These are phyloP conservation scores for Conistra vaccinii DNA, from an alignment of 2,888 invertebrate genomes.

Conservation along the genomic window DNA sequence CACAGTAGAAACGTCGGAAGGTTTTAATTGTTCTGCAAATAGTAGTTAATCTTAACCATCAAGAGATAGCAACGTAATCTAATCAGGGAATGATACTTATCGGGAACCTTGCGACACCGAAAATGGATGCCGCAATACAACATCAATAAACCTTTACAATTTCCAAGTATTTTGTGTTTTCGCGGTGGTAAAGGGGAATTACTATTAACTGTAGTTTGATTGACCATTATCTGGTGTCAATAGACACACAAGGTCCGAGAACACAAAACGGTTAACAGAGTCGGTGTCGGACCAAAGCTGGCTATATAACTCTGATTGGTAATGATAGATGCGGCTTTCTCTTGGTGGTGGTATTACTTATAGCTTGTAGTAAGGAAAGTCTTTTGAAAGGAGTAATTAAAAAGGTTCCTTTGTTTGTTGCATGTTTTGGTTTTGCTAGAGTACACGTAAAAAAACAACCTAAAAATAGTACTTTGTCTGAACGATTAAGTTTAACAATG, in stretches of 20 bases:
- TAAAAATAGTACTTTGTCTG: neutral
- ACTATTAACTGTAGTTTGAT: slow-evolving; percentile 53
- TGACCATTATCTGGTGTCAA: slow-evolving; percentile 46
- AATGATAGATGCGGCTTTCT: slow-evolving; percentile 34
- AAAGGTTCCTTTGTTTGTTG: neutral
- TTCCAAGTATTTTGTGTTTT: slow-evolving; percentile 67
- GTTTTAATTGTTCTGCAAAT: slow-evolving; percentile 81
- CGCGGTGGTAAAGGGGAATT: slow-evolving; percentile 46
- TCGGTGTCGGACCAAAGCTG: neutral
- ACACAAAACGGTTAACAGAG: slow-evolving; percentile 25
- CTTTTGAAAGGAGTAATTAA: neutral
- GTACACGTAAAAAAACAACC: neutral
- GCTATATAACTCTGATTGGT: slow-evolving; percentile 23
- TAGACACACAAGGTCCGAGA: slow-evolving; percentile 21
- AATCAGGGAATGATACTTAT: slow-evolving; percentile 82
- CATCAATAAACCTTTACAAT: slow-evolving; percentile 80
- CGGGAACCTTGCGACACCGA: slow-evolving; percentile 79
- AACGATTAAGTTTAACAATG: neutral
- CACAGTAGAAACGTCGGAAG: slow-evolving; percentile 79
- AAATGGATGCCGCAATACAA: slow-evolving; percentile 78
- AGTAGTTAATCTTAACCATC: slow-evolving; percentile 88
- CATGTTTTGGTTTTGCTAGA: neutral
- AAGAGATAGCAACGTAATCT: slow-evolving; percentile 82
- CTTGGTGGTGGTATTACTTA: neutral
- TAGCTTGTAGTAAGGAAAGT: neutral